Conservation (phyloP, 2,797 vertebrate species). For the Argentina silus region DNA sequence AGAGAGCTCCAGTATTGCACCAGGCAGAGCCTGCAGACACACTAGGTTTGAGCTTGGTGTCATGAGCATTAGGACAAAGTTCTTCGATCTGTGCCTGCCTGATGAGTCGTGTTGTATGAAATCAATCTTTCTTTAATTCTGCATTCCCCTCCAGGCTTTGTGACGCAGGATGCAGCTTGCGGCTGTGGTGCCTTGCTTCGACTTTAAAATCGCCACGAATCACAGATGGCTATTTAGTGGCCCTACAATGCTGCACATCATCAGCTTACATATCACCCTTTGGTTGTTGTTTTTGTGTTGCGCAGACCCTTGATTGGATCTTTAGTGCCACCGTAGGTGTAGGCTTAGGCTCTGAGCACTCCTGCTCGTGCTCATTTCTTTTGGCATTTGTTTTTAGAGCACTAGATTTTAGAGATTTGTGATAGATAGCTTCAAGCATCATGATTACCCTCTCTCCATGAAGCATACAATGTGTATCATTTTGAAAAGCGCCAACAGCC, state of each 20-base stretch:
- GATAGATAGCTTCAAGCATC: conserved; percentile 82
- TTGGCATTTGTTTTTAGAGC: conserved; percentile 82
- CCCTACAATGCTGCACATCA: conserved; percentile 99
- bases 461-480: conserved; percentile 79
- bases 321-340: conserved; percentile 78
- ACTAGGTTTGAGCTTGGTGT: conserved; percentile 59
- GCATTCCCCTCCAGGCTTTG: conserved; percentile 88
- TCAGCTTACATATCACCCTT: conserved; percentile 89
- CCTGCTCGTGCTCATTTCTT: conserved; percentile 66
- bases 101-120: conserved; percentile 69
- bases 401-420: conserved; percentile 78
- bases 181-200: conserved; percentile 97
- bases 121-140: conserved; percentile 88
- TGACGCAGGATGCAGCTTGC: conserved; percentile 89
- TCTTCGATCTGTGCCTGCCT: conserved; percentile 68
- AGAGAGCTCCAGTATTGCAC: conserved; percentile 60
- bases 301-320: conserved; percentile 73
- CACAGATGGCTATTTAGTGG: conserved; percentile 98
- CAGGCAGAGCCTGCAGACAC: conserved; percentile 53
- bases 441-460: conserved; percentile 68
- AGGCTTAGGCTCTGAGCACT: conserved; percentile 42
- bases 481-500: conserved; percentile 91
- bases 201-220: conserved; percentile 97
- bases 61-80: conserved; percentile 63
- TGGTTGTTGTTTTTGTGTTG: conserved; percentile 68